Percentiles rank a stretch among this genome's conserved stretches.
Evolutionary conservation across 2,888 invertebrate genomes (phyloP).

Genomic region (Sipunculus nudus): DNA sequence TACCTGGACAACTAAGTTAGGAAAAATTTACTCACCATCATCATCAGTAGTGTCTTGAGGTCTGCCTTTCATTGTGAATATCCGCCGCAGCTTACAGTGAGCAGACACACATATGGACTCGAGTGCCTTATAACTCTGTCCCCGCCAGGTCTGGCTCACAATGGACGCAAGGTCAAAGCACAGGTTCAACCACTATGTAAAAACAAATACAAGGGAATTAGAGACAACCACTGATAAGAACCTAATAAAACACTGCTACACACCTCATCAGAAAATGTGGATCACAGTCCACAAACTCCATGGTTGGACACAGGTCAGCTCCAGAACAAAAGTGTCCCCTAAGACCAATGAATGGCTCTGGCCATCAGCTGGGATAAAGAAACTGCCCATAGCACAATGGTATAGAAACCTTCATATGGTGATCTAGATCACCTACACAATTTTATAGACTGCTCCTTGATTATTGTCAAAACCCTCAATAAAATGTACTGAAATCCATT

Average conservation of each 20-base stretch:
- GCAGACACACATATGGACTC: slow-evolving; percentile 61
- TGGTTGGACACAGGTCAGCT: too few species aligned
- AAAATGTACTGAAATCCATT: too few species aligned
- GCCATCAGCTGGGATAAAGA: too few species aligned
- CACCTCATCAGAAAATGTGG: not conserved
- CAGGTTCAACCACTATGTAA: slow-evolving; percentile 62
- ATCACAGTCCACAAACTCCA: too few species aligned
- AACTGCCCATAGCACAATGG: too few species aligned
- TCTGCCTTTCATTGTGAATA: slow-evolving; percentile 62
- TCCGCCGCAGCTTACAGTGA: slow-evolving; percentile 58
- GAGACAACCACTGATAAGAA: not conserved
- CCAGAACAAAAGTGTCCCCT: too few species aligned
- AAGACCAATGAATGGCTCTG: too few species aligned
- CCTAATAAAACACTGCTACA: not conserved
- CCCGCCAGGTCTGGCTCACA: slow-evolving; percentile 60
- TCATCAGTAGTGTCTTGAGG: slow-evolving; percentile 60
- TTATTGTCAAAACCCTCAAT: too few species aligned
- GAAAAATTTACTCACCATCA: slow-evolving; percentile 26
- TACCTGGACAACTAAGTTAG: too few species aligned
- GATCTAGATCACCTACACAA: too few species aligned
- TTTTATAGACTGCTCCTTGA: too few species aligned
- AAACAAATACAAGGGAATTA: slow-evolving; percentile 1
- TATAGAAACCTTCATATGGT: too few species aligned
- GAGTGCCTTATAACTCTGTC: slow-evolving; percentile 56
- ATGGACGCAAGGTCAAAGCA: slow-evolving; percentile 61